Percentiles rank a stretch among this genome's conserved stretches.
Conservation (phyloP, 2,888 invertebrate species). For the Ochropacha duplaris region DNA sequence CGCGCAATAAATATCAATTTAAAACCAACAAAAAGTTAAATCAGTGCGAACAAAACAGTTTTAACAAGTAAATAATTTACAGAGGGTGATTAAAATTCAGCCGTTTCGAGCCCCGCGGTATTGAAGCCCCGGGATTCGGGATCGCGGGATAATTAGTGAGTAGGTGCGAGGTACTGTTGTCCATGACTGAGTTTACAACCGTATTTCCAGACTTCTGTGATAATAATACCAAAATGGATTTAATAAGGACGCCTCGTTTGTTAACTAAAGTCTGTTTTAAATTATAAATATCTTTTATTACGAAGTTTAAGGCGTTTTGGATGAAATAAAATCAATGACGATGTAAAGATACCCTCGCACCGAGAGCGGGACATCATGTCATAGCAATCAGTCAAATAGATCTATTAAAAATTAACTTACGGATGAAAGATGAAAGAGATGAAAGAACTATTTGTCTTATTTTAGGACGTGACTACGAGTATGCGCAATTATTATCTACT, state of each 20-base stretch:
- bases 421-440: too few species aligned
- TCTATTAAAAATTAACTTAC: too few species aligned
- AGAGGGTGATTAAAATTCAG: not conserved
- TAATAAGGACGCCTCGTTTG: too few species aligned
- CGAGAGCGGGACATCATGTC: not conserved
- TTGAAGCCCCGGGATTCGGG: not conserved
- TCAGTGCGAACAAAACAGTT: not conserved
- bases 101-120: not conserved
- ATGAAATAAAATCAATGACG: constrained; percentile 24
- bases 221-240: too few species aligned
- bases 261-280: constrained; percentile 7
- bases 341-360: constrained; percentile 2
- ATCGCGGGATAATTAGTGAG: constrained; percentile 9
- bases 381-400: not conserved
- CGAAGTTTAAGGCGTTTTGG: too few species aligned
- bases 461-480: too few species aligned
- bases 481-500: too few species aligned
- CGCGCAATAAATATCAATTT: not conserved
- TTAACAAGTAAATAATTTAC: constrained; percentile 1
- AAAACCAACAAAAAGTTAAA: not conserved
- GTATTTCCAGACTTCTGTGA: too few species aligned
- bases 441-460: too few species aligned
- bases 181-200: constrained; percentile 8
- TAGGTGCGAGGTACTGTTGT: constrained; percentile 15
- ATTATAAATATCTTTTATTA: constrained; percentile 11